phyloP scores from a whole-genome alignment of 2,797 vertebrate genomes.

The Miichthys miiuy region DNA sequence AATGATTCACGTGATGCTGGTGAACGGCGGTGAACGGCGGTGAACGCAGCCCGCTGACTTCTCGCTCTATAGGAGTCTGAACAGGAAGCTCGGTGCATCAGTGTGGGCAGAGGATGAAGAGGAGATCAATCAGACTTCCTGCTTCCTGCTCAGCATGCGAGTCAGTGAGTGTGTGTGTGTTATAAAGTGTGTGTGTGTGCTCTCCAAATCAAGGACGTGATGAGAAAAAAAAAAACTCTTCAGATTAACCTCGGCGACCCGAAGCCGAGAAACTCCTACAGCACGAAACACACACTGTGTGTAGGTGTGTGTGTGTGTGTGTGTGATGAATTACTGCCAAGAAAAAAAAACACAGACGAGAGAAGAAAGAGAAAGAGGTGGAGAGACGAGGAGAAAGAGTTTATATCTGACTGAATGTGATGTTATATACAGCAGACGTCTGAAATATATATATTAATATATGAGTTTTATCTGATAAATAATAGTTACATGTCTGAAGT shows the following conservation, averaged over 20 bases:
- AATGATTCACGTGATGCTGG: too few relatives aligned
- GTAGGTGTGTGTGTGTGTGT: constrained; percentile 50
- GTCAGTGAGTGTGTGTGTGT: constrained; percentile 22
- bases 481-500: too few relatives aligned
- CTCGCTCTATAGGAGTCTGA: too few relatives aligned
- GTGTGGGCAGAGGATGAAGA: constrained; percentile 6
- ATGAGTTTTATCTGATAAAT: too few relatives aligned
- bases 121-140: constrained; percentile 35
- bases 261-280: constrained; percentile 46
- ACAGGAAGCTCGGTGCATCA: constrained; percentile 1
- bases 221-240: constrained; percentile 34
- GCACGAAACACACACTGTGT: constrained; percentile 31
- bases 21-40: too few relatives aligned
- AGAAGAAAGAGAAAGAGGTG: neutral
- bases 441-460: too few relatives aligned
- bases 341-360: neutral
- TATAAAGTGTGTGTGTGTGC: constrained; percentile 3
- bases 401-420: neutral
- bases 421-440: too few relatives aligned
- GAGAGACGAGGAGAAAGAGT: constrained; percentile 1
- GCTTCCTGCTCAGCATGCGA: constrained; percentile 43
- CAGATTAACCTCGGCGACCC: constrained; percentile 71
- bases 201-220: constrained; percentile 62
- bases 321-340: constrained; percentile 57
- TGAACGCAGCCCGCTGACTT: too few relatives aligned